A percentile compares a stretch with the other conserved stretches of the same genome.
phyloP scores from a whole-genome alignment of 2,888 invertebrate genomes.

The Zygogramma bicolorata region DNA sequence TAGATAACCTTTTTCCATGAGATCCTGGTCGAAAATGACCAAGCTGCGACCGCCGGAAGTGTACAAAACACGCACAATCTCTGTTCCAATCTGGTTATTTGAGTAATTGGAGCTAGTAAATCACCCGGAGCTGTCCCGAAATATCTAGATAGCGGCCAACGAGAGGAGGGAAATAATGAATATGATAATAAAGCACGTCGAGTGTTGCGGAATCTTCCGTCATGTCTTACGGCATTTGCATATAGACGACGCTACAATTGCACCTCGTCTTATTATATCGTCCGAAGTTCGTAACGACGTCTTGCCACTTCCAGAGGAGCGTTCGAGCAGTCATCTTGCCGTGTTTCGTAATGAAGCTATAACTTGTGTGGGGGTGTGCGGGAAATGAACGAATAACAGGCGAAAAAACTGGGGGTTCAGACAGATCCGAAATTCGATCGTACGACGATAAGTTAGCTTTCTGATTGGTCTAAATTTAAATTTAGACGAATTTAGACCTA shows the following conservation, averaged over 20 bases:
- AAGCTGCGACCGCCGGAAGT: no score
- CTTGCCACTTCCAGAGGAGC: background rate
- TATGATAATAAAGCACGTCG: background rate
- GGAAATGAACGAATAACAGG: background rate
- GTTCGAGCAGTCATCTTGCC: background rate
- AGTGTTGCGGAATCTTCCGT: background rate
- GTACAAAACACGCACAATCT: background rate
- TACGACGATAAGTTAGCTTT: no score
- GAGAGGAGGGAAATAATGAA: background rate
- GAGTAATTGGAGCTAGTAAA: background rate
- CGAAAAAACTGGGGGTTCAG: no score
- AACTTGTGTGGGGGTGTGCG: background rate
- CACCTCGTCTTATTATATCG: conserved; percentile 2
- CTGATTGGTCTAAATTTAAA: no score
- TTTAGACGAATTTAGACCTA: no score
- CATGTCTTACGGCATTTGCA: background rate
- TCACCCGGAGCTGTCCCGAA: background rate
- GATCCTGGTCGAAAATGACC: no score
- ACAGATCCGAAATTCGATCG: no score
- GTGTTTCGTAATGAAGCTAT: background rate
- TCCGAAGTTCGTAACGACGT: background rate
- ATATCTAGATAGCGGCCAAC: background rate
- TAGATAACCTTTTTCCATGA: no score
- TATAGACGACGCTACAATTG: conserved; percentile 12
- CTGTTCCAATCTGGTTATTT: background rate